Conservation (phyloP, 2,797 vertebrate species). For the Poecile montanus region DNA sequence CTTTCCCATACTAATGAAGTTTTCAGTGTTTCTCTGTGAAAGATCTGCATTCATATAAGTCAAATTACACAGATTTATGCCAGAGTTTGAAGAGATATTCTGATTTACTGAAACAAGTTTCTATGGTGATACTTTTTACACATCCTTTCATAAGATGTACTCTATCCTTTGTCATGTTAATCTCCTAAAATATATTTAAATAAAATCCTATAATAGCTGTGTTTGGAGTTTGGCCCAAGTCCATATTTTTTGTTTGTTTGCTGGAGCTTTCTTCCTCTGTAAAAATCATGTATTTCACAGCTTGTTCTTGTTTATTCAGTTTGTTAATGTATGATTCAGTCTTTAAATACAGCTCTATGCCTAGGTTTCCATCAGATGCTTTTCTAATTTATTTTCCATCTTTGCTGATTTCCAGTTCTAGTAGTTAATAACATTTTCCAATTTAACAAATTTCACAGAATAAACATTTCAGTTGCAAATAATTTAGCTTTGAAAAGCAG, state of each 20-base stretch:
- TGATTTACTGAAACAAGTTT: slow-evolving; percentile 37
- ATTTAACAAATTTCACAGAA: background rate
- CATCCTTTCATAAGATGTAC: background rate
- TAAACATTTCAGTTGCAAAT: background rate
- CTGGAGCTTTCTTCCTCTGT: background rate
- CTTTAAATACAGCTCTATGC: background rate
- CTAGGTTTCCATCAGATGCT: background rate
- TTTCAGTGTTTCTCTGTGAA: background rate
- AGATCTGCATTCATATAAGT: background rate
- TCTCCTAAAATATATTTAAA: slow-evolving; percentile 19
- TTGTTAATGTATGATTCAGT: background rate
- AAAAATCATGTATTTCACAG: background rate
- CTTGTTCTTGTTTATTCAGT: slow-evolving; percentile 7
- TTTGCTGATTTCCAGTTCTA: background rate
- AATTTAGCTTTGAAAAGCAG: background rate
- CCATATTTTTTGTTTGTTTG: background rate
- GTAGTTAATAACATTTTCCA: background rate
- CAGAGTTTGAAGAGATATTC: background rate
- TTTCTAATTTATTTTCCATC: background rate
- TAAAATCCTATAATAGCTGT: background rate
- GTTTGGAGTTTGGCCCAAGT: background rate
- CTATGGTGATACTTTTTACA: slow-evolving; percentile 21
- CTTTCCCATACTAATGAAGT: background rate
- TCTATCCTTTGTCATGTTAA: slow-evolving; percentile 12
- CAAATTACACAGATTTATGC: slow-evolving; percentile 18